These are phyloP conservation scores for Xylocampa areola DNA, from an alignment of 2,888 invertebrate species.

Conservation along the genomic window DNA sequence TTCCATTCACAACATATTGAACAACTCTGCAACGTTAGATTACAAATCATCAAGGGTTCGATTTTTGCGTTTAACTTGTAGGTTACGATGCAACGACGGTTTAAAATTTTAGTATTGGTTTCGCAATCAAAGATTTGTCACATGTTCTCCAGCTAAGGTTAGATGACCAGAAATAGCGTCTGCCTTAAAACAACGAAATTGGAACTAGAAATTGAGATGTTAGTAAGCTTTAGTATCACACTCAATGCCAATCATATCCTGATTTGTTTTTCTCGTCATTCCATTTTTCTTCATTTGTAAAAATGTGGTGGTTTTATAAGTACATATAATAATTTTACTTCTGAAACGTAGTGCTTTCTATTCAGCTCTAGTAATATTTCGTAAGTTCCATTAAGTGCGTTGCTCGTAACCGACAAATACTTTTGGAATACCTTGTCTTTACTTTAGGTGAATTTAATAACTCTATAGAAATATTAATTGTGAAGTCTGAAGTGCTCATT, in stretches of 20 bases:
- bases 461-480: constrained; percentile 66
- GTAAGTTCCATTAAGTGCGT: background rate
- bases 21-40: constrained; percentile 72
- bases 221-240: too few relatives aligned
- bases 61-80: constrained; percentile 9
- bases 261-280: too few relatives aligned
- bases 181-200: background rate
- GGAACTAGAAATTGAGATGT: background rate
- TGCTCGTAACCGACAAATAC: constrained; percentile 25
- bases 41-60: constrained; percentile 35
- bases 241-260: too few relatives aligned
- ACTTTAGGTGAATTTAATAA: constrained; percentile 47
- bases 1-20: constrained; percentile 68
- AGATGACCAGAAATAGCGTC: background rate
- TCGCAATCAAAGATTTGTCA: background rate
- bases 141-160: background rate
- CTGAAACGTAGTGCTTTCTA: background rate
- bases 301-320: too few relatives aligned
- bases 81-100: constrained; percentile 26
- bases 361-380: background rate
- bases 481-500: constrained; percentile 61
- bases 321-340: too few relatives aligned
- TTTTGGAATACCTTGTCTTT: constrained; percentile 52
- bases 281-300: too few relatives aligned
- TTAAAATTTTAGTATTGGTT: background rate